These are phyloP conservation scores for Drosophila lowei DNA, from an alignment of 1,140 invertebrate genomes.

Conservation along the genomic window DNA sequence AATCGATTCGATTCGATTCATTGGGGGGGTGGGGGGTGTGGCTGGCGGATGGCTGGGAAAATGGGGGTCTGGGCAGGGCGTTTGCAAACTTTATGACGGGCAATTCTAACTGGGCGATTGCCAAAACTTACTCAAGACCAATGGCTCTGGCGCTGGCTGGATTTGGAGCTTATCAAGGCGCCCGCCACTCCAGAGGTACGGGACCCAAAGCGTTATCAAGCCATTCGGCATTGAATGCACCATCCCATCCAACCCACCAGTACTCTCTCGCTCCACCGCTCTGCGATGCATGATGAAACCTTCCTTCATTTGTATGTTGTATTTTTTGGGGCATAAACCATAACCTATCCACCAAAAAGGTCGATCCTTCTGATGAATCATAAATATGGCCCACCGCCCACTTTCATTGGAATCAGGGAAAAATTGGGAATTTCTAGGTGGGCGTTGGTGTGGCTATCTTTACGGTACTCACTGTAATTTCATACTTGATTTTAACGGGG, in stretches of 20 bases:
- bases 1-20: neutral
- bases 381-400: conserved; percentile 18
- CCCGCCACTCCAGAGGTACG: conserved; percentile 50
- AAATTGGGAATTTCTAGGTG: conserved; percentile 8
- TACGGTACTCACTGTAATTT: conserved; percentile 17
- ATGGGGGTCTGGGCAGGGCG: conserved; percentile 16
- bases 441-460: conserved; percentile 21
- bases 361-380: conserved; percentile 15
- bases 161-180: conserved; percentile 42
- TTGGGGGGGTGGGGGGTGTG: conserved; percentile 5
- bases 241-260: neutral
- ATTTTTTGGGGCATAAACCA: conserved; percentile 12
- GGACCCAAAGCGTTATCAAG: conserved; percentile 18
- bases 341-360: conserved; percentile 31
- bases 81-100: conserved; percentile 35
- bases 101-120: conserved; percentile 55
- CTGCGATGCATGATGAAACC: conserved; percentile 34
- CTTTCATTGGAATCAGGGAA: conserved; percentile 3
- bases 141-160: conserved; percentile 32
- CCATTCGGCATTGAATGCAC: neutral
- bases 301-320: conserved; percentile 2
- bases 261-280: neutral
- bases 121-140: conserved; percentile 41
- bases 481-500: conserved; percentile 31
- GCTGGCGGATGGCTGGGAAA: neutral